A percentile compares a stretch with the other conserved stretches of the same genome.
Evolutionary conservation across 2,797 vertebrate species (phyloP).

Genomic region (Amblyopsis hoosieri): DNA sequence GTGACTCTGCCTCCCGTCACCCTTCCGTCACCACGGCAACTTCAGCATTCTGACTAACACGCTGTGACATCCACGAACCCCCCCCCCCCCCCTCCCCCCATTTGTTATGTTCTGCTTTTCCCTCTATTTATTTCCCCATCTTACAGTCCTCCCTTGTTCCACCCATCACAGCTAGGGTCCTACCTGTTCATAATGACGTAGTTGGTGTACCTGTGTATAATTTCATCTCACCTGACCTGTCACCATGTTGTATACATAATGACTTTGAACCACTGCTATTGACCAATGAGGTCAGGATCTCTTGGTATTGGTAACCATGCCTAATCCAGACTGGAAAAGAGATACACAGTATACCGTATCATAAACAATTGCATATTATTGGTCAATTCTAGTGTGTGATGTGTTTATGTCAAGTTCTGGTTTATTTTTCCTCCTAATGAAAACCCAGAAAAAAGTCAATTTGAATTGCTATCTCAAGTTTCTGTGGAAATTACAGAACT

Average conservation of each 20-base stretch:
- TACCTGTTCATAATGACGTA: conserved; percentile 11
- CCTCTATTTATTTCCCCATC: conserved; percentile 17
- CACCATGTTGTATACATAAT: background rate
- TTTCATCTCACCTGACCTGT: background rate
- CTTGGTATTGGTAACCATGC: too few relatives aligned
- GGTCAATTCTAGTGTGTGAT: background rate
- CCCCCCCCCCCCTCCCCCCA: conserved; percentile 41
- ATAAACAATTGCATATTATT: background rate
- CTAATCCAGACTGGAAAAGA: background rate
- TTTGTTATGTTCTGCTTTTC: conserved; percentile 25
- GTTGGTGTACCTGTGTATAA: conserved; percentile 2
- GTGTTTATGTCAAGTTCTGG: background rate
- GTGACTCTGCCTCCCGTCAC: conserved; percentile 55
- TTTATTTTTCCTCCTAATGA: background rate
- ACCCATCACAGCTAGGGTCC: conserved; percentile 19
- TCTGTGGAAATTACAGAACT: background rate
- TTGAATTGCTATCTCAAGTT: background rate
- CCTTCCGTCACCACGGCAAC: conserved; percentile 57
- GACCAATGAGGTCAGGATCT: too few relatives aligned
- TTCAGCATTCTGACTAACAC: conserved; percentile 56
- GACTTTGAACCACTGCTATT: too few relatives aligned
- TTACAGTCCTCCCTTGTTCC: conserved; percentile 6
- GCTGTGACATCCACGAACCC: conserved; percentile 58
- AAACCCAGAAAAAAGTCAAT: background rate
- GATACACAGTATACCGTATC: background rate